These are phyloP conservation scores for Crossaster papposus DNA, from an alignment of 53 echinoderm and acorn worm species.

Conservation along the genomic window DNA sequence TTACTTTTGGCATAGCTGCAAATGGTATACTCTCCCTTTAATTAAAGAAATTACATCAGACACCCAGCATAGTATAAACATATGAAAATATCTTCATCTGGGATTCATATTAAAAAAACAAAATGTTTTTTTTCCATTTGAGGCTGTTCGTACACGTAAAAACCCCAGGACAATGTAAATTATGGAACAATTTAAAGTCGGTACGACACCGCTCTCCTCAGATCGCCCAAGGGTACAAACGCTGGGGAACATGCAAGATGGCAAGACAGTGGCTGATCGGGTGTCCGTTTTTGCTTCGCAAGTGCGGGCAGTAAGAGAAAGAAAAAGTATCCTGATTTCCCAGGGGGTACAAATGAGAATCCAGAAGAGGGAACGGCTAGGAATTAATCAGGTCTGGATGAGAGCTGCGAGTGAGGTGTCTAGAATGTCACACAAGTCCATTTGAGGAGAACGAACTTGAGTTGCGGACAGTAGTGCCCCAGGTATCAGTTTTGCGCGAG, in stretches of 20 bases:
- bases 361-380: neutral
- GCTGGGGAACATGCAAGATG: conserved; percentile 2
- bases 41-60: no score
- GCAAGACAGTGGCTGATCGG: neutral
- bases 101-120: no score
- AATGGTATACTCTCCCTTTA: no score
- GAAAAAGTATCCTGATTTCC: conserved; percentile 36
- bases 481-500: neutral
- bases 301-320: neutral
- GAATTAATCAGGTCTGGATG: neutral
- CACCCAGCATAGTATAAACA: no score
- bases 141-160: neutral
- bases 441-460: neutral
- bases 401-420: conserved; percentile 4
- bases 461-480: neutral
- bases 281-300: neutral
- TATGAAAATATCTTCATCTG: no score
- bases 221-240: neutral
- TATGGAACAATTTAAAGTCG: conserved; percentile 22
- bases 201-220: conserved; percentile 10
- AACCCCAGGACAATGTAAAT: conserved; percentile 36
- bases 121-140: neutral
- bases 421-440: neutral
- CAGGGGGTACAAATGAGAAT: neutral
- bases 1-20: no score